phyloP scores from a whole-genome alignment of 1,140 invertebrate genomes.

The Drosophila melanica region DNA sequence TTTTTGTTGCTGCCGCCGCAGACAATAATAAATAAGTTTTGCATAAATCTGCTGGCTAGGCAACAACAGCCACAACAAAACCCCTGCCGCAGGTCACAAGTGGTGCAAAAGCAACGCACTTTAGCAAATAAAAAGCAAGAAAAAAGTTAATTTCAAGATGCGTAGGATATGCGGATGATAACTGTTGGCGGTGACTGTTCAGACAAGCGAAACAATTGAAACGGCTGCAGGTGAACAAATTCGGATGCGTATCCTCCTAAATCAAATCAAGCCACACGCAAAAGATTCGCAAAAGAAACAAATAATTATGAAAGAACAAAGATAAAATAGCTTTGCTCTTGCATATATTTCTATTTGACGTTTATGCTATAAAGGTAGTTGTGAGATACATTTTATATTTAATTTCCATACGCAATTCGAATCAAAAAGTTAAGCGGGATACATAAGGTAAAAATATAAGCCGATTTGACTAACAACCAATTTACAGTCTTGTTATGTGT shows the following conservation, averaged over 20 bases:
- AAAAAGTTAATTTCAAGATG: conserved; percentile 44
- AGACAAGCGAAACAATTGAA: conserved; percentile 51
- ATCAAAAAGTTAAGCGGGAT: no score
- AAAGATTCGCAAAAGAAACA: neutral
- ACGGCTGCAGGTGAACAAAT: conserved; percentile 30
- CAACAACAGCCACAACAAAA: neutral
- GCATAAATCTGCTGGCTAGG: conserved; percentile 51
- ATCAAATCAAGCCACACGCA: neutral
- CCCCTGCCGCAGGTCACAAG: conserved; percentile 48
- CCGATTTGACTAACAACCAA: no score
- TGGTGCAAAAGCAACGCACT: conserved; percentile 49
- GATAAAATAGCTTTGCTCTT: neutral
- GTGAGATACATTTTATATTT: no score
- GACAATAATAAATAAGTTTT: conserved; percentile 67
- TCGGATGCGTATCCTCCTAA: neutral
- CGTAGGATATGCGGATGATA: conserved; percentile 10
- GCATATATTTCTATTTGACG: neutral
- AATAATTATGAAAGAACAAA: conserved; percentile 20
- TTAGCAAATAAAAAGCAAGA: neutral
- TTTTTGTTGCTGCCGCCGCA: conserved; percentile 27
- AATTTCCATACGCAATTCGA: no score
- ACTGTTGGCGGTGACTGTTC: conserved; percentile 26
- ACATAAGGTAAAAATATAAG: no score
- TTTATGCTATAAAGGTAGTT: no score
- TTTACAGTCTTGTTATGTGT: no score